A percentile compares a stretch with the other conserved stretches of the same genome.
Conservation (phyloP, 2,888 invertebrate species). For the Drosophila fulvimacula region DNA sequence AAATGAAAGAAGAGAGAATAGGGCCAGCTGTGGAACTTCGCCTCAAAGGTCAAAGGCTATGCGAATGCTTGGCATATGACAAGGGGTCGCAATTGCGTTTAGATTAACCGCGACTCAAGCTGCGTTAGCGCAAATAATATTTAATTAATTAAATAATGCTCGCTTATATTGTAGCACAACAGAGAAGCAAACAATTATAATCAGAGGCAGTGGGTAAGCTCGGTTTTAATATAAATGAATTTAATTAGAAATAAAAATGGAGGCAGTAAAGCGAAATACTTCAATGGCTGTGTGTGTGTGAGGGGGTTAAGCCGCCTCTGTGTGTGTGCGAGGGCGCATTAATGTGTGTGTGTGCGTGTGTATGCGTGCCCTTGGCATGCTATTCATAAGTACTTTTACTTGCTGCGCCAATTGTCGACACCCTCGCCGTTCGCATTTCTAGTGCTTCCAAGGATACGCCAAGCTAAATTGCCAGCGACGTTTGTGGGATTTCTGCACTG, state of each 20-base stretch:
- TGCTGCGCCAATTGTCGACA: conserved; percentile 39
- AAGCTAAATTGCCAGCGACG: conserved; percentile 50
- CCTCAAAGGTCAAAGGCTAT: conserved; percentile 42
- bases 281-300: conserved; percentile 1
- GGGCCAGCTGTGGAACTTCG: not conserved
- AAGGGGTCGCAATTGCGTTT: conserved; percentile 3
- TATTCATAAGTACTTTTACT: conserved; percentile 58
- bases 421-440: conserved; percentile 65
- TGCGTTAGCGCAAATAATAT: conserved; percentile 23
- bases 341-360: not conserved
- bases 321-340: conserved; percentile 1
- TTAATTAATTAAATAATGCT: conserved; percentile 27
- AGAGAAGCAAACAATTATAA: conserved; percentile 14
- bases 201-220: conserved; percentile 2
- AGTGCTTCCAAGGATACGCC: conserved; percentile 67
- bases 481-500: conserved; percentile 62
- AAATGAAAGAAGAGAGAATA: conserved; percentile 10
- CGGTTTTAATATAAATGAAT: conserved; percentile 50
- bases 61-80: not conserved
- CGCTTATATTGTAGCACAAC: conserved; percentile 10
- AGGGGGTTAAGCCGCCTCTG: not conserved
- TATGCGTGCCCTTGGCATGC: conserved; percentile 61
- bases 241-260: conserved; percentile 35
- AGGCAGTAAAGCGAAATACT: conserved; percentile 3
- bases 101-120: conserved; percentile 19